Evolutionary conservation across 2,888 invertebrate genomes (phyloP), one percentile per base, ranked within the genome.

Genomic region (Coecobrya sp.): DNA sequence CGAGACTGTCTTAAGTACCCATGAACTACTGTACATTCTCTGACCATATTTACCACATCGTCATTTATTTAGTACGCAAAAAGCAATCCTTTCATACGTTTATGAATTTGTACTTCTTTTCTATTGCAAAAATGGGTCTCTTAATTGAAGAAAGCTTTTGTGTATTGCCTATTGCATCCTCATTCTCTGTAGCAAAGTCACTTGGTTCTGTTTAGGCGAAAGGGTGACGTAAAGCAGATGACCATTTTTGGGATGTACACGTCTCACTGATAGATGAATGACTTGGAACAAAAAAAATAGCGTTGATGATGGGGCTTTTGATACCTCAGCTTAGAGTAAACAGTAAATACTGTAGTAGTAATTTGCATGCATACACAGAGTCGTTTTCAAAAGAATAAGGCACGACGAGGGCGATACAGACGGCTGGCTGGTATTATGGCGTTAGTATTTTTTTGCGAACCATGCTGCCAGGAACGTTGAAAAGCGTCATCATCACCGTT

Each of bases 201-300:
- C 13, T 16, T 22, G 73, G 45, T 19, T 0, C 45, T 73, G 45
- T 73, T 73, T 73, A 45, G 73, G 73, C 45, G 73, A 73, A 68
- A 25, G 19, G 73, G 45, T 88, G 88, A 88, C 88, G 88, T 88
- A 88, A 88, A 88, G 76, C 79, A 88, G 81, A 81, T 88, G 88
- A 79, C 88, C 88, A 88, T 88, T n/a, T 88, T 81, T 88, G 88
- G 88, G 45, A 52, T 27, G 68, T 55, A 22, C 42, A 76, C 42
- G 73, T 45, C 52, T 73, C 55, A 11, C 49, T 27, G 22, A 45
- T 45, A 19, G 25, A 68, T 59, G 86, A 86, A 52, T 86, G 52
- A n/a, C 86, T 86, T 73, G 76, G 86, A 73, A 76, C 55, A 76
- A 86, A 86, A 68, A 86, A 84, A 22, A 68, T 16, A 36, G 27